Evolutionary conservation across 1,140 invertebrate species (phyloP).

Genomic region (Batillaria attramentaria): DNA sequence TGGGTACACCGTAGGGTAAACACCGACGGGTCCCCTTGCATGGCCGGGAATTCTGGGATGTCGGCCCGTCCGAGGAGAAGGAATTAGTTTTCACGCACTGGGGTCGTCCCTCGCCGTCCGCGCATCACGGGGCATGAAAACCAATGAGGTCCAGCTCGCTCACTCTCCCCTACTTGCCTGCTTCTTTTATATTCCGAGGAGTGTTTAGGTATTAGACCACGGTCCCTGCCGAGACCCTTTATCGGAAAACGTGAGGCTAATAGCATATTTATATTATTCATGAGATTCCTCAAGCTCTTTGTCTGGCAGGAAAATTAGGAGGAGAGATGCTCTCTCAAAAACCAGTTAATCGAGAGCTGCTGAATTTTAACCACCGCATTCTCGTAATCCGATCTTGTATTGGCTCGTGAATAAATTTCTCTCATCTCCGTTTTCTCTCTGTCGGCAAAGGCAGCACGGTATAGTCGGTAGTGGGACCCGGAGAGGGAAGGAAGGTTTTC

Average conservation of each 20-base stretch:
- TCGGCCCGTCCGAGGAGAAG: too few species aligned
- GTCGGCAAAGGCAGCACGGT: slow-evolving; percentile 21
- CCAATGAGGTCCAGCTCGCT: slow-evolving; percentile 15
- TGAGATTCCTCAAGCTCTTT: slow-evolving; percentile 37
- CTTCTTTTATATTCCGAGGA: slow-evolving; percentile 43
- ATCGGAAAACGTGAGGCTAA: slow-evolving; percentile 37
- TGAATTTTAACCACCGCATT: slow-evolving; percentile 46
- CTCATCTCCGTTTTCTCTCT: slow-evolving; percentile 33
- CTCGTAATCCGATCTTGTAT: slow-evolving; percentile 41
- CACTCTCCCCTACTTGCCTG: not conserved
- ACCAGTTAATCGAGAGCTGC: slow-evolving; percentile 44
- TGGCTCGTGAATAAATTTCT: slow-evolving; percentile 44
- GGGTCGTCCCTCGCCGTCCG: not conserved
- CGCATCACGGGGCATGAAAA: slow-evolving; percentile 29
- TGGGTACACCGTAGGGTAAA: too few species aligned
- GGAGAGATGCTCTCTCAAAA: slow-evolving; percentile 43
- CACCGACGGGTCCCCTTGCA: too few species aligned
- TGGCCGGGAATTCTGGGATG: too few species aligned
- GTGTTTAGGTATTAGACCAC: slow-evolving; percentile 41
- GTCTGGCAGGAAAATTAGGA: slow-evolving; percentile 43
- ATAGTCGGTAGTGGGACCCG: not conserved
- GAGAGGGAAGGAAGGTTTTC: not conserved
- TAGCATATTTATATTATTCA: slow-evolving; percentile 50
- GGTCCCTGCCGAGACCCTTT: slow-evolving; percentile 27
- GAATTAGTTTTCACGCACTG: slow-evolving; percentile 28